Percentiles rank a stretch among this genome's conserved stretches.
These are phyloP conservation scores for Arctopsyche grandis DNA, from an alignment of 1,140 invertebrate genomes.

Conservation along the genomic window DNA sequence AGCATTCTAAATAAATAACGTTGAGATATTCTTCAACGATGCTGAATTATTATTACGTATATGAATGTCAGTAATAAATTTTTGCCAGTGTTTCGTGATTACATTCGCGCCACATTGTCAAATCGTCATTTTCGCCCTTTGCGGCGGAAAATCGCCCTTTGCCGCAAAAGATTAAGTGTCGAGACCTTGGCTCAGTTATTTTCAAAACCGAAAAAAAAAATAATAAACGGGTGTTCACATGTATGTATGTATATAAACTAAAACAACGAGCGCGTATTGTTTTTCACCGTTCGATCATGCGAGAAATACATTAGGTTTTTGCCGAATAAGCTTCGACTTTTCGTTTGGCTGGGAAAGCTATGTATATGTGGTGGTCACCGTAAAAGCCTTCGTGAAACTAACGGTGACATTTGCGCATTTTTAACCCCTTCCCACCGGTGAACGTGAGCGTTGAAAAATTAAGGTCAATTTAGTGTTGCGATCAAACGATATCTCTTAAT, in stretches of 20 bases:
- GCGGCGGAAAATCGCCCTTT: slow-evolving; percentile 20
- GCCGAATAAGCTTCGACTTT: slow-evolving; percentile 6
- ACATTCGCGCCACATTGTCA: neutral
- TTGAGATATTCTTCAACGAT: neutral
- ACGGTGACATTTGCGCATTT: neutral
- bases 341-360: neutral
- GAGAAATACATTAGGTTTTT: slow-evolving; percentile 46
- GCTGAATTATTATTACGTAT: neutral
- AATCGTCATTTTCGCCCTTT: slow-evolving; percentile 1
- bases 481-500: slow-evolving; percentile 22
- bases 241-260: neutral
- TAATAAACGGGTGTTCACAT: neutral
- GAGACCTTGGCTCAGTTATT: slow-evolving; percentile 17
- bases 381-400: slow-evolving; percentile 1
- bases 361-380: neutral
- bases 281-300: slow-evolving; percentile 45
- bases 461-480: slow-evolving; percentile 8
- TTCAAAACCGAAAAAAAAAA: neutral
- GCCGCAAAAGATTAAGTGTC: neutral
- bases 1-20: neutral
- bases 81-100: neutral
- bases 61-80: slow-evolving; percentile 15
- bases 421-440: neutral
- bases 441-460: neutral
- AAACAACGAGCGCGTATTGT: slow-evolving; percentile 36